Evolutionary conservation across 2,113 vertebrate genomes (phyloP).

Genomic region (Dascyllus trimaculatus): DNA sequence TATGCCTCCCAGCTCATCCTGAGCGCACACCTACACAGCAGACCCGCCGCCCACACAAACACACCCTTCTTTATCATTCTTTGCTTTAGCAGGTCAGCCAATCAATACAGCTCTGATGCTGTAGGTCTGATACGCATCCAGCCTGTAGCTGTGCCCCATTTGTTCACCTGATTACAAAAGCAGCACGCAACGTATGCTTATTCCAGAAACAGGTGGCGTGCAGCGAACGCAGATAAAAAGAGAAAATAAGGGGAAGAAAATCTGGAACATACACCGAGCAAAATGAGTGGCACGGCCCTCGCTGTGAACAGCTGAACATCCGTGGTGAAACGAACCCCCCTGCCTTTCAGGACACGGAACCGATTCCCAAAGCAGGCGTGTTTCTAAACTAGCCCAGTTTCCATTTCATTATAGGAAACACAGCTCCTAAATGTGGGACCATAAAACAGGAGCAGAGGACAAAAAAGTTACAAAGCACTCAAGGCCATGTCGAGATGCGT

Average conservation of each 20-base stretch:
- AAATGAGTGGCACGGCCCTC: constrained; percentile 43
- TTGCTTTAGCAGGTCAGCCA: constrained; percentile 13
- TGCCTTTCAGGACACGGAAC: constrained; percentile 30
- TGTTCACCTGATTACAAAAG: constrained; percentile 71
- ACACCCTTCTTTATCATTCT: constrained; percentile 32
- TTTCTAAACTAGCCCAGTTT: constrained; percentile 41
- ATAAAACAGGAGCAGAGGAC: constrained; percentile 50
- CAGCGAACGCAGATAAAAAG: constrained; percentile 43
- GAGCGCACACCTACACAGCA: constrained; percentile 26
- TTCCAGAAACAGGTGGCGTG: constrained; percentile 75
- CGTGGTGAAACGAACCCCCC: constrained; percentile 10
- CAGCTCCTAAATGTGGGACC: constrained; percentile 42
- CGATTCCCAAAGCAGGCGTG: constrained; percentile 48
- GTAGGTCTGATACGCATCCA: constrained; percentile 33
- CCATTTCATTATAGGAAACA: constrained; percentile 48
- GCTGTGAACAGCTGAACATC: constrained; percentile 51
- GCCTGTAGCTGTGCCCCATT: constrained; percentile 43
- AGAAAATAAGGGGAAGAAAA: constrained; percentile 54
- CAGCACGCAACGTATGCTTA: constrained; percentile 45
- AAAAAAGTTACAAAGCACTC: constrained; percentile 43
- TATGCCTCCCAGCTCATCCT: constrained; percentile 8
- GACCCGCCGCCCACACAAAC: constrained; percentile 17
- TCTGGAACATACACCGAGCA: constrained; percentile 45
- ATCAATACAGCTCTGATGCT: constrained; percentile 30
- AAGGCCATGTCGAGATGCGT: constrained; percentile 27